phyloP scores from a whole-genome alignment of 2,113 vertebrate species.

The Peromyscus polionotus region DNA sequence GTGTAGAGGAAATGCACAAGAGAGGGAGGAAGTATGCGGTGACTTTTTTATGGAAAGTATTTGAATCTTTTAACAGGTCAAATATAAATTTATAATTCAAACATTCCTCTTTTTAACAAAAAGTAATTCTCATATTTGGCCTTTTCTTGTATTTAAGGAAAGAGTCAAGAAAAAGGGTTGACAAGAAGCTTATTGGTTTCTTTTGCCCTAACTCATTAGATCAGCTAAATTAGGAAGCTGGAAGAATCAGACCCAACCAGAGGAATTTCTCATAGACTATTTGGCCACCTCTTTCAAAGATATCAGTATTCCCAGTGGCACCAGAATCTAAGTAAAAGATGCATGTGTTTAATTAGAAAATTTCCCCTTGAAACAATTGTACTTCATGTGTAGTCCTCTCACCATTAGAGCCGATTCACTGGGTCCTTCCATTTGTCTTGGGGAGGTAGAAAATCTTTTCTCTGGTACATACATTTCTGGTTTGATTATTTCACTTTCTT shows the following conservation, averaged over 20 bases:
- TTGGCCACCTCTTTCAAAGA: neutral
- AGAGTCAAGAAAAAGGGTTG: neutral
- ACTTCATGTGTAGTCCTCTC: neutral
- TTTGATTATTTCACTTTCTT: neutral
- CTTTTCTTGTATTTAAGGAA: constrained; percentile 18
- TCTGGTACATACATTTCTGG: neutral
- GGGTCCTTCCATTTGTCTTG: neutral
- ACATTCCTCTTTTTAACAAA: neutral
- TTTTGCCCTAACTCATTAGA: neutral
- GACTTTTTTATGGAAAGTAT: neutral
- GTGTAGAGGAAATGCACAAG: neutral
- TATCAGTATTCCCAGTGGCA: too few species aligned
- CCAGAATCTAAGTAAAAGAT: neutral
- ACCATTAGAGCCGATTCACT: neutral
- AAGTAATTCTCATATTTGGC: neutral
- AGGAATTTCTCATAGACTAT: neutral
- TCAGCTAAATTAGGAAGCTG: neutral
- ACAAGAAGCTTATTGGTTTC: neutral
- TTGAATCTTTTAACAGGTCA: neutral
- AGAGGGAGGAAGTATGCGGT: neutral
- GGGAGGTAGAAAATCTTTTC: neutral
- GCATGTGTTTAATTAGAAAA: neutral
- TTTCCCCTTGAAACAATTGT: neutral
- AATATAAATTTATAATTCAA: constrained; percentile 37
- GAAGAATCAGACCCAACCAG: neutral